Percentiles rank a stretch among this genome's conserved stretches.
phyloP scores from a whole-genome alignment of 2,797 vertebrate genomes.

The Poeciliopsis infans region DNA sequence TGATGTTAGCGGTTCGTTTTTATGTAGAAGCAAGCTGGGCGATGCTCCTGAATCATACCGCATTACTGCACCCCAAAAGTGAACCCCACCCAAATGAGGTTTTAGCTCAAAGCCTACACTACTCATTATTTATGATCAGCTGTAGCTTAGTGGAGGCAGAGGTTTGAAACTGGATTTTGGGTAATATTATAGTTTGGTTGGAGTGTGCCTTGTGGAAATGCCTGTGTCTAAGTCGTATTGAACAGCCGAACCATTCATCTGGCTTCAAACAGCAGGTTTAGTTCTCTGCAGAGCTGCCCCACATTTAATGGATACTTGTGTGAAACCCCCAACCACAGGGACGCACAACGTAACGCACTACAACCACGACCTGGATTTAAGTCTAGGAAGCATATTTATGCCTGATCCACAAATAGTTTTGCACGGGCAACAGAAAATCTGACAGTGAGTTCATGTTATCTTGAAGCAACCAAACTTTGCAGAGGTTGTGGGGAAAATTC shows the following conservation, averaged over 20 bases:
- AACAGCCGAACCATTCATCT: constrained; percentile 51
- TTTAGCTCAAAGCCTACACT: constrained; percentile 7
- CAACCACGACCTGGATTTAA: constrained; percentile 1
- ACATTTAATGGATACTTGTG: constrained; percentile 53
- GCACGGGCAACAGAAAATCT: background rate
- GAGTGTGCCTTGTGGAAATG: constrained; percentile 25
- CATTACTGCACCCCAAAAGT: background rate
- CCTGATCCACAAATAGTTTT: background rate
- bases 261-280: constrained; percentile 60
- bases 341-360: constrained; percentile 21
- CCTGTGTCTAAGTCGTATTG: constrained; percentile 10
- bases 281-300: constrained; percentile 43
- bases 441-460: background rate
- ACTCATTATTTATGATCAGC: constrained; percentile 20
- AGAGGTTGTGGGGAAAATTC: background rate
- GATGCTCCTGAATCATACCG: background rate
- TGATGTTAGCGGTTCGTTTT: background rate
- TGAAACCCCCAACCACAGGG: constrained; percentile 8
- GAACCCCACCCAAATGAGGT: constrained; percentile 7
- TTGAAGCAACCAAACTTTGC: background rate
- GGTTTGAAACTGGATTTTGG: constrained; percentile 14
- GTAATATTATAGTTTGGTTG: constrained; percentile 1
- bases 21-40: constrained; percentile 4
- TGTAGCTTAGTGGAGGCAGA: constrained; percentile 1
- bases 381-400: constrained; percentile 1